phyloP scores from a whole-genome alignment of 1,140 invertebrate genomes.

The Hermatobates lingyangjiaoensis region DNA sequence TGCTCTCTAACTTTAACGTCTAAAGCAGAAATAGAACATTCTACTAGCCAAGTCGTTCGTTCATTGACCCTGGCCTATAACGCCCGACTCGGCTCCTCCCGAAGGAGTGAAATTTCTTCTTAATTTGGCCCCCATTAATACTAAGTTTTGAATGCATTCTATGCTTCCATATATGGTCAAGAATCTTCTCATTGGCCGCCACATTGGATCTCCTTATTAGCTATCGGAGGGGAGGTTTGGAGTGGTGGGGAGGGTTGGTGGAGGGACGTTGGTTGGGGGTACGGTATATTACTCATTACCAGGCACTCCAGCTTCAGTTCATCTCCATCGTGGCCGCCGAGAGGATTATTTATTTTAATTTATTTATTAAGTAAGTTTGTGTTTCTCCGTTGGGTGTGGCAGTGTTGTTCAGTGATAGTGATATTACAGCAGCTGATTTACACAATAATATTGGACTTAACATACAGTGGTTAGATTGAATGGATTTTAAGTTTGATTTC shows the following conservation, averaged over 20 bases:
- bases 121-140: too few relatives aligned
- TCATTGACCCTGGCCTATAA: too few relatives aligned
- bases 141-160: constrained; percentile 14
- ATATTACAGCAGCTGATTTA: too few relatives aligned
- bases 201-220: constrained; percentile 25
- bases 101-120: too few relatives aligned
- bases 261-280: constrained; percentile 13
- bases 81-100: too few relatives aligned
- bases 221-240: too few relatives aligned
- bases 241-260: constrained; percentile 12
- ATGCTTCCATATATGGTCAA: constrained; percentile 34
- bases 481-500: too few relatives aligned
- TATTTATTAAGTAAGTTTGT: constrained; percentile 19
- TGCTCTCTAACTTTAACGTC: too few relatives aligned
- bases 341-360: background rate
- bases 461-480: too few relatives aligned
- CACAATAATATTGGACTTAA: too few relatives aligned
- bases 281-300: constrained; percentile 10
- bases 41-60: too few relatives aligned
- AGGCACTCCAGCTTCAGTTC: constrained; percentile 7
- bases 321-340: constrained; percentile 1
- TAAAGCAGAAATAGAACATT: too few relatives aligned
- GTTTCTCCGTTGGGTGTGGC: constrained; percentile 1
- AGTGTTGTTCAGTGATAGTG: background rate
- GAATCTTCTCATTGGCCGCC: constrained; percentile 29